Evolutionary conservation across 2,113 vertebrate genomes (phyloP).

Genomic region (Vombatus ursinus): DNA sequence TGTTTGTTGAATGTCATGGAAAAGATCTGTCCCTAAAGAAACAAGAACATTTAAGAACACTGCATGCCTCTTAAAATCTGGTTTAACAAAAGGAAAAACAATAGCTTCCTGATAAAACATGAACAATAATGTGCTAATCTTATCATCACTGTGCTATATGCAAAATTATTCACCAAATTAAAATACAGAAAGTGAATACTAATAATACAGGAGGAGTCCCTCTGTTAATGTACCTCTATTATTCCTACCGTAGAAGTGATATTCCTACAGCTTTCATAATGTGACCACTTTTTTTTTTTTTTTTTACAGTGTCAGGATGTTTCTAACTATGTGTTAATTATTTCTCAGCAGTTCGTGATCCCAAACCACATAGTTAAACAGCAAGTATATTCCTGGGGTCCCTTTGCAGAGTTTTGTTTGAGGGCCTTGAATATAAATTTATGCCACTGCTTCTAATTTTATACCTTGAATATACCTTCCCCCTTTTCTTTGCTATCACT

Average conservation of each 20-base stretch:
- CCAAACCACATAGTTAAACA: not conserved
- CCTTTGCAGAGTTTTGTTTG: no score
- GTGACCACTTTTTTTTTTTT: not conserved
- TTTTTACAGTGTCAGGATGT: not conserved
- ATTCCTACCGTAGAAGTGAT: not conserved
- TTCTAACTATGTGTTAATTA: not conserved
- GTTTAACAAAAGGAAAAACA: not conserved
- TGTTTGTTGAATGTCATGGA: not conserved
- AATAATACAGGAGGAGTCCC: not conserved
- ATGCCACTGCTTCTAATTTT: no score
- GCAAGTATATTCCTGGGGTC: no score
- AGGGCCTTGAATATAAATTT: no score
- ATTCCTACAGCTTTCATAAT: not conserved
- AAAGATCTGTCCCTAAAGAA: not conserved
- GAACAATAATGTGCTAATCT: not conserved
- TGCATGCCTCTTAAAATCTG: not conserved
- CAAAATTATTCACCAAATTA: not conserved
- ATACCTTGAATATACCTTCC: no score
- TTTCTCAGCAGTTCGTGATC: not conserved
- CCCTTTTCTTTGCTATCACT: no score
- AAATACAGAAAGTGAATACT: not conserved
- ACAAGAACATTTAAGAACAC: not conserved
- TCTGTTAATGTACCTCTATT: not conserved
- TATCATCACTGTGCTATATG: not conserved
- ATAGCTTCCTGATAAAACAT: not conserved